Conservation (phyloP, 2,888 invertebrate species). For the Blastobasis lacticolella region DNA sequence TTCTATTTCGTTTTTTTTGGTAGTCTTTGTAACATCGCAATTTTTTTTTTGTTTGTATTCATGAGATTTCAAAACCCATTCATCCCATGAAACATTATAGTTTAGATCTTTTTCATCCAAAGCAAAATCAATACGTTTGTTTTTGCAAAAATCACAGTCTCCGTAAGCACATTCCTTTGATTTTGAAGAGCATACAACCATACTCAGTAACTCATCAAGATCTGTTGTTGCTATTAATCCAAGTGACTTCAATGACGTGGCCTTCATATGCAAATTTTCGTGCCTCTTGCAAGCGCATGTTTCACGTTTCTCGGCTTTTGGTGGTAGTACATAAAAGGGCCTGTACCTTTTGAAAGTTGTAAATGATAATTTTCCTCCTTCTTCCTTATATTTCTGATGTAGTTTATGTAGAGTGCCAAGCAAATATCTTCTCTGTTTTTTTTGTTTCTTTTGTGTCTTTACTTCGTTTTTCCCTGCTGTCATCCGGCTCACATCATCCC, state of each 20-base stretch:
- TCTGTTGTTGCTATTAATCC: conserved; percentile 3
- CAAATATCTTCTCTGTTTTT: conserved; percentile 6
- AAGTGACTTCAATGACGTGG: conserved; percentile 1
- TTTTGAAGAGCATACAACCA: conserved; percentile 4
- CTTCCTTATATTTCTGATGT: conserved; percentile 9
- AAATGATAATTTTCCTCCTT: conserved; percentile 11
- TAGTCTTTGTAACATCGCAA: too few relatives aligned
- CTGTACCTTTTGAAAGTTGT: conserved; percentile 15
- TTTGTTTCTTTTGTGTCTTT: conserved; percentile 9
- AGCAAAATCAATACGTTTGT: too few relatives aligned
- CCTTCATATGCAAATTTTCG: conserved; percentile 10
- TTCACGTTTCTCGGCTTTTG: conserved; percentile 12
- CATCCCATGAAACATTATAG: too few relatives aligned
- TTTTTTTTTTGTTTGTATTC: too few relatives aligned
- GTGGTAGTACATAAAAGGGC: conserved; percentile 13
- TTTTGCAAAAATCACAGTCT: too few relatives aligned
- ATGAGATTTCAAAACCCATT: too few relatives aligned
- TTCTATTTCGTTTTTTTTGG: too few relatives aligned
- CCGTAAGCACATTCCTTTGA: too few relatives aligned
- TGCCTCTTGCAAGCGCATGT: conserved; percentile 15
- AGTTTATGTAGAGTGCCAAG: conserved; percentile 8
- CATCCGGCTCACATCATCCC: conserved; percentile 11
- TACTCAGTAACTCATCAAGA: conserved; percentile 3
- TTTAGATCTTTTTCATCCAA: too few relatives aligned
- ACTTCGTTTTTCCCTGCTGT: conserved; percentile 16